Evolutionary conservation across 2,888 invertebrate species (phyloP).

Genomic region (Zygothrica quintamaculata): DNA sequence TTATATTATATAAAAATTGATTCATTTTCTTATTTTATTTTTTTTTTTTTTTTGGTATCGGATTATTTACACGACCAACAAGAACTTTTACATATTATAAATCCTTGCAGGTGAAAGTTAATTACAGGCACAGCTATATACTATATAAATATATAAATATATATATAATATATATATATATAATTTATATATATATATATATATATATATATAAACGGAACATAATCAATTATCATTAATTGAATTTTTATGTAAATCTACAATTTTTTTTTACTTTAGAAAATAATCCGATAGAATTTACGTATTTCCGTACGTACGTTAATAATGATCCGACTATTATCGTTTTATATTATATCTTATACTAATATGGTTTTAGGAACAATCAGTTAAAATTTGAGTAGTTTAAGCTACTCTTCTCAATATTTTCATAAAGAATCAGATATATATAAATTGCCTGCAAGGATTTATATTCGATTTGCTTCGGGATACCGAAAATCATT

Average conservation of each 20-base stretch:
- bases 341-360: too few species aligned
- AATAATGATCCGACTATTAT: too few species aligned
- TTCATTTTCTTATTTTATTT: constrained; percentile 34
- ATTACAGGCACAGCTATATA: not conserved
- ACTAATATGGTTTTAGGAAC: too few species aligned
- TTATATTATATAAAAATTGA: constrained; percentile 43
- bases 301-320: too few species aligned
- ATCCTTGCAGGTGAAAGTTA: not conserved
- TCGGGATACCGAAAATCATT: not conserved
- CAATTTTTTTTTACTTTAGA: too few species aligned
- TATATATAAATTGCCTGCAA: too few species aligned
- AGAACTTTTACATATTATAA: not conserved
- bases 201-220: not conserved
- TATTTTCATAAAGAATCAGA: too few species aligned
- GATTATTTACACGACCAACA: constrained; percentile 50
- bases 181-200: not conserved
- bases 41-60: constrained; percentile 6
- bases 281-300: too few species aligned
- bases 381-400: too few species aligned
- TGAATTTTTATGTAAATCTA: too few species aligned
- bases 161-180: not conserved
- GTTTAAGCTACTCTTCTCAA: too few species aligned
- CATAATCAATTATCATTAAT: not conserved
- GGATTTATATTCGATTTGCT: too few species aligned
- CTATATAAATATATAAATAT: not conserved